phyloP scores from a whole-genome alignment of 1,140 invertebrate genomes.

The Eulimnadia texana region DNA sequence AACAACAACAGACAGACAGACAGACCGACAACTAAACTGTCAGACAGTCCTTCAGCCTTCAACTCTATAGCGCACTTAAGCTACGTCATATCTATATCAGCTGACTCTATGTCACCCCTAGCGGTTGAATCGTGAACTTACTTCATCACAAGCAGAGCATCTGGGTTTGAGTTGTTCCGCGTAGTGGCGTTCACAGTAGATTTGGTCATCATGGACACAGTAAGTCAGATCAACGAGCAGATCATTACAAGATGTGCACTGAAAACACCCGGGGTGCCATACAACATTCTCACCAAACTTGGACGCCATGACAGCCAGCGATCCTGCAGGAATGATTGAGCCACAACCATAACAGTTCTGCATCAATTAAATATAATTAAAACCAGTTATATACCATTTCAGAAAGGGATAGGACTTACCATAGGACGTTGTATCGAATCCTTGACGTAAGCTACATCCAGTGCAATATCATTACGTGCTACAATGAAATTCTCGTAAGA shows the following conservation, averaged over 20 bases:
- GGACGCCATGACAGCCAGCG: constrained; percentile 51
- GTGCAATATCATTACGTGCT: constrained; percentile 79
- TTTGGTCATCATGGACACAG: constrained; percentile 66
- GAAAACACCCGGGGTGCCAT: constrained; percentile 81
- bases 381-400: background rate
- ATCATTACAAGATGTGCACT: constrained; percentile 67
- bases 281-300: constrained; percentile 47
- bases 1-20: background rate
- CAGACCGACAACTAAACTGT: no score
- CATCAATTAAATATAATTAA: background rate
- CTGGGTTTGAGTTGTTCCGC: constrained; percentile 81
- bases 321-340: constrained; percentile 39
- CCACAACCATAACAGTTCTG: constrained; percentile 20
- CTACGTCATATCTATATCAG: no score
- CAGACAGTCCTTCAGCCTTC: no score
- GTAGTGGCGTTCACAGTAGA: constrained; percentile 88
- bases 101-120: no score
- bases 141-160: constrained; percentile 88
- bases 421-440: constrained; percentile 32
- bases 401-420: constrained; percentile 29
- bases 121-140: no score
- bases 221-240: constrained; percentile 83
- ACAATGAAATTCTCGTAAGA: constrained; percentile 80
- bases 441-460: constrained; percentile 75
- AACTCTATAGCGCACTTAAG: no score